Percentiles rank a stretch among this genome's conserved stretches.
Evolutionary conservation across 2,888 invertebrate species (phyloP).

Genomic region (Ennomos fuscantarius): DNA sequence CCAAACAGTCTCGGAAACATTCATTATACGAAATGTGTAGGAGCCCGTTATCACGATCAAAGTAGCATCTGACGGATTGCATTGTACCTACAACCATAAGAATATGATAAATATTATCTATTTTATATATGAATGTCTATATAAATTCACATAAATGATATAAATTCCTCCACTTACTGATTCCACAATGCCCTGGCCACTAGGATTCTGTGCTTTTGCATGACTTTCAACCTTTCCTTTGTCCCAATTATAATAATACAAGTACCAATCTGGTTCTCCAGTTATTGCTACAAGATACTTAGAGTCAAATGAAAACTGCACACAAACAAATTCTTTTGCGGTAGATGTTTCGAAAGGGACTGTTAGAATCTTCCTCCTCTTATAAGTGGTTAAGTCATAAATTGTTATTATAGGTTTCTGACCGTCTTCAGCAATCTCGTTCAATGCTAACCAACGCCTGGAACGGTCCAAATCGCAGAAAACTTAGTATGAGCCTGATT

Average conservation of each 20-base stretch:
- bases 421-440: constrained; percentile 86
- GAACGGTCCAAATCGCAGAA: constrained; percentile 38
- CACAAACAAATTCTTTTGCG: constrained; percentile 88
- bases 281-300: constrained; percentile 92
- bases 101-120: no score
- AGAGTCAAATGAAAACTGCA: constrained; percentile 93
- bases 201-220: constrained; percentile 89
- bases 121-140: neutral
- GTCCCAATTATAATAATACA: constrained; percentile 93
- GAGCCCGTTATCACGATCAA: constrained; percentile 88
- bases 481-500: neutral
- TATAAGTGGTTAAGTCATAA: constrained; percentile 89
- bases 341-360: constrained; percentile 86
- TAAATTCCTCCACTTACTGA: constrained; percentile 55
- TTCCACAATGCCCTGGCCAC: constrained; percentile 87
- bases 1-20: constrained; percentile 91
- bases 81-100: constrained; percentile 84
- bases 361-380: constrained; percentile 88
- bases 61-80: constrained; percentile 92
- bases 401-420: constrained; percentile 88
- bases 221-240: constrained; percentile 92
- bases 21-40: constrained; percentile 90
- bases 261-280: constrained; percentile 92
- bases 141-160: neutral
- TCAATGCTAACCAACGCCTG: constrained; percentile 88